These are phyloP conservation scores for Papilio machaon DNA, from an alignment of 1,140 invertebrate species.

Conservation along the genomic window DNA sequence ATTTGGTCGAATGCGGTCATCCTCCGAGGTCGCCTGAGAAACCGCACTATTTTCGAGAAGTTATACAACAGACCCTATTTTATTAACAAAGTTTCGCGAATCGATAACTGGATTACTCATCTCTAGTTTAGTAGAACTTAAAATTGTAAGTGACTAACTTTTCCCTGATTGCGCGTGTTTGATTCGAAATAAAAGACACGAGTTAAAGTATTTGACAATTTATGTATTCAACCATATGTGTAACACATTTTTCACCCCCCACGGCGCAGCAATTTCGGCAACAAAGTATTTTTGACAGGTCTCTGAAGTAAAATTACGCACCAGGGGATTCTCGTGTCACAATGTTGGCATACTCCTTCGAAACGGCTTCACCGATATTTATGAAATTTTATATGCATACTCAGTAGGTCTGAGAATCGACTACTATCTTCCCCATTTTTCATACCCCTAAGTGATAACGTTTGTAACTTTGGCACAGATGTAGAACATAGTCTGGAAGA, in stretches of 20 bases:
- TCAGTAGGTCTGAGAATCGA: too few species aligned
- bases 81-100: slow-evolving; percentile 7
- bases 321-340: too few species aligned
- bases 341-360: too few species aligned
- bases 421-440: too few species aligned
- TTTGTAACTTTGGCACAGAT: too few species aligned
- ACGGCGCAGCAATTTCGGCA: not conserved
- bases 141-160: not conserved
- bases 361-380: too few species aligned
- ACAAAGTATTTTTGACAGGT: not conserved
- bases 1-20: slow-evolving; percentile 15
- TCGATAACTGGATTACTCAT: slow-evolving; percentile 9
- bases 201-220: not conserved
- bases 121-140: not conserved
- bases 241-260: slow-evolving; percentile 2
- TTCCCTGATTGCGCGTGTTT: not conserved
- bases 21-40: slow-evolving; percentile 1
- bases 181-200: not conserved
- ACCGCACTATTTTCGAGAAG: not conserved
- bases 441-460: too few species aligned
- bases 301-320: not conserved
- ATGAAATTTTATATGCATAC: too few species aligned
- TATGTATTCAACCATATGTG: not conserved
- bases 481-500: too few species aligned
- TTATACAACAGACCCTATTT: not conserved